Evolutionary conservation across 92 coral and sea anemone genomes (phyloP), one percentile per base, ranked within the genome.

Genomic region (Epizoanthus rinbou): DNA sequence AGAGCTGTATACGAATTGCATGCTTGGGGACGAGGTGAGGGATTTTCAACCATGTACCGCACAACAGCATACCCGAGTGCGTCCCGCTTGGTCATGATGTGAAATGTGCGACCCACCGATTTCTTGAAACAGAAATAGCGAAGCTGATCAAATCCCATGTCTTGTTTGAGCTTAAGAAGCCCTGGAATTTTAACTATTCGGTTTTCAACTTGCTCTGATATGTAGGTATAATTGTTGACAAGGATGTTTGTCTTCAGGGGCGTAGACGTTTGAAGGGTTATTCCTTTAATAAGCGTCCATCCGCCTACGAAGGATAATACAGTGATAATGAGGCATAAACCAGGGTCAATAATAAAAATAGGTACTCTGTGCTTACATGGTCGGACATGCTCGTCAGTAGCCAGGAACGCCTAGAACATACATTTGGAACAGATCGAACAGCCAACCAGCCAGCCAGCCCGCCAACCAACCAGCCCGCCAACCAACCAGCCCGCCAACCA

Each of bases 51-150:
- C 18, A 74, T 0, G 57, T 50, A 74, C 18, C 22, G 31, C 35
- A 74, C 64, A 19, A 74, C 80, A 6, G 37, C 63, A 50, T 47
- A 16, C 0, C 80, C 80, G 16, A 21, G 21, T 3, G 63, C 1
- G 3, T 50, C 41, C 3, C 11, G 31, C 18, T 45, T 47, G 10
- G 80, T 74, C 59, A 74, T 62, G n/a, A 74, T 19, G 24, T 74
- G 80, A 74, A 74, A 74, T 9, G 64, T 74, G 11, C 64, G 80
- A 23, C 64, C 64, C 13, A 37, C 41, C 5, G 45, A 9, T 17
- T 74, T 74, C 64, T 74, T 74, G 37, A 39, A 50, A 18, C 80
- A 74, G 23, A 53, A 62, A 39, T 22, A 74, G 31, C 80, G 59
- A 16, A 74, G 33, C 64, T 74, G 80, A 18, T 45, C 21, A 22